Conservation (phyloP, 2,797 vertebrate species). For the Tarsius wallacei region DNA sequence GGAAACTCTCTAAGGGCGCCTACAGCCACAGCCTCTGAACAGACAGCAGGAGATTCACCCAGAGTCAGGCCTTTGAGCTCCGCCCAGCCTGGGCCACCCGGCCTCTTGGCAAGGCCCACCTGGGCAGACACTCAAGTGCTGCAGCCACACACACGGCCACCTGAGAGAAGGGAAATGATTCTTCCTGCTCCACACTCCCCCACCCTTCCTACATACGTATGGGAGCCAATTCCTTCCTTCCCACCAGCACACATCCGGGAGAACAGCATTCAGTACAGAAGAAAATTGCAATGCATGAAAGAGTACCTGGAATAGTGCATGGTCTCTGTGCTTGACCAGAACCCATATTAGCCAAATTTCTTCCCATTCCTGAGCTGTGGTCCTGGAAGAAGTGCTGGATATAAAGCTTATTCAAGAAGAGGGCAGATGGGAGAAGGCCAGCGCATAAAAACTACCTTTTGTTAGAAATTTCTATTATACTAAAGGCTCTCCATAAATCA, state of each 20-base stretch:
- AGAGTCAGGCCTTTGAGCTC: not conserved
- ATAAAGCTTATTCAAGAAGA: not conserved
- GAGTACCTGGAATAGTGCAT: fast-evolving
- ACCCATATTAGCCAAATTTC: not conserved
- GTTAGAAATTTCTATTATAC: not conserved
- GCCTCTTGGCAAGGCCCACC: slow-evolving; percentile 5
- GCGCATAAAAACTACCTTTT: not conserved
- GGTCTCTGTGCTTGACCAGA: not conserved
- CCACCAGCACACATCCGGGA: not conserved
- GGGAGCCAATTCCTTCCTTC: not conserved
- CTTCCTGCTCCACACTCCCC: not conserved
- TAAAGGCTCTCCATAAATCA: not conserved
- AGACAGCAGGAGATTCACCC: not conserved
- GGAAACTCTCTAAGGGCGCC: not conserved
- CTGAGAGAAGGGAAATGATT: not conserved
- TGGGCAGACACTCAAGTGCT: not conserved
- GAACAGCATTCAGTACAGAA: not conserved
- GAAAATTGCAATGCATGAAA: not conserved
- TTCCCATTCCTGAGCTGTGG: not conserved
- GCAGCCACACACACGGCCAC: not conserved
- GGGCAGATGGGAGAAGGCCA: not conserved
- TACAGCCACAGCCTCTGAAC: not conserved
- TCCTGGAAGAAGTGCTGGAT: not conserved
- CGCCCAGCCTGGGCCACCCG: not conserved
- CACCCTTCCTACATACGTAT: not conserved